Base-by-base conservation (phyloP, 2,888 invertebrate genomes). In the Arctia plantaginis region DNA sequence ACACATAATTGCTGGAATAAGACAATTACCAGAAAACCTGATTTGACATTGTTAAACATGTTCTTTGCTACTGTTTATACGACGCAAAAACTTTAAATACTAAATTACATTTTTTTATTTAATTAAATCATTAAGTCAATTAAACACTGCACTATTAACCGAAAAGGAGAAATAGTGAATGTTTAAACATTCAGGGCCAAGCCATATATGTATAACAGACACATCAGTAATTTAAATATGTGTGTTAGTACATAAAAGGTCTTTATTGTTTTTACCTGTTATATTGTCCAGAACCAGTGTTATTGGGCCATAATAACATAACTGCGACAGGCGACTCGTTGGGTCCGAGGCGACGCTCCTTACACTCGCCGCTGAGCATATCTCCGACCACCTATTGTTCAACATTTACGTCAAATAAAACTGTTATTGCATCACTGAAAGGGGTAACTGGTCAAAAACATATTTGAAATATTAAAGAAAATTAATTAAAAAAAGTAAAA, bases 291-390 rank as follows among this genome's bases (percentile, higher is more conserved):
- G 96, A 88, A 69, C 88, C 96, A 73, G 96, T 96, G 87, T 96
- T 96, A 88, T 96, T 97, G 76, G 98, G 98, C 98, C 98, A 98
- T 66, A 98, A 95, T 89, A 98, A 95, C 98, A 98, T 98, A 78
- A 98, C 97, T 65, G 98, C 98, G 59, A 98, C 98, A 8, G 98
- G 98, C 88, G 97, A 97, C 91, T 98, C 98, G 83, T 97, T 96
- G 62, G 98, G 96, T 23, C 98, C 98, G 75, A 99, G 97, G 79
- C 99, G 96, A 79, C 99, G 96, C 94, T 99, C 99, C 90, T 99
- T 99, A 93, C 99, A 99, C 91, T 99, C 98, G 62, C 98, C 98
- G 75, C 98, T 98, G 84, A 97, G 97, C 81, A 98, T 97, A 92
- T 98, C 98, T 77, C 98, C 98, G 87, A 98, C 98, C 85, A 98